These are phyloP conservation scores for Ondatra zibethicus DNA, from an alignment of 2,113 vertebrate genomes.

Conservation along the genomic window DNA sequence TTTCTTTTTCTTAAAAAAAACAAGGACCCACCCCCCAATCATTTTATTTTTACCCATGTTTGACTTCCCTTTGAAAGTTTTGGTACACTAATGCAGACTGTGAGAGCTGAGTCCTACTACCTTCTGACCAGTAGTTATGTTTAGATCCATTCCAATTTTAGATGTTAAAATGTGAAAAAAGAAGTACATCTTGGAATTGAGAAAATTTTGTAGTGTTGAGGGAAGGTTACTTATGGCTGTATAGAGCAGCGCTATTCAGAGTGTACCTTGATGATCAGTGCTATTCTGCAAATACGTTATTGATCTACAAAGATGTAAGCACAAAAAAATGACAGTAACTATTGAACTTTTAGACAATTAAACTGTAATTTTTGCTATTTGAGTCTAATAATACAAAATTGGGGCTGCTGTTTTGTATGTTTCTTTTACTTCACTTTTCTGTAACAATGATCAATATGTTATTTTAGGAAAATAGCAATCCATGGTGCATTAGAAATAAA, in stretches of 20 bases:
- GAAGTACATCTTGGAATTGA: not conserved
- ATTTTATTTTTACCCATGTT: not conserved
- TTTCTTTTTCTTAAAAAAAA: slow-evolving; percentile 51
- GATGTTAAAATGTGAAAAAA: not conserved
- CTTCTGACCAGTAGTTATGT: not conserved
- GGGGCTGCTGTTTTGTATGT: not conserved
- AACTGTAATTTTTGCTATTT: not conserved
- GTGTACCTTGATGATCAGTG: not conserved
- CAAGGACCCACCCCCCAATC: not conserved
- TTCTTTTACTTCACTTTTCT: slow-evolving; percentile 18
- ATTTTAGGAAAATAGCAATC: slow-evolving; percentile 10
- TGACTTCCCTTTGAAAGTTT: slow-evolving; percentile 20
- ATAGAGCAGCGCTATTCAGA: not conserved
- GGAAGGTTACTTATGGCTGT: not conserved
- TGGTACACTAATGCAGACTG: not conserved
- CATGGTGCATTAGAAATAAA: not conserved
- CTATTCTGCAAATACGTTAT: not conserved
- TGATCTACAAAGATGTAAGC: not conserved
- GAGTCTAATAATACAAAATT: slow-evolving; percentile 46
- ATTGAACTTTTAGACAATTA: slow-evolving; percentile 26
- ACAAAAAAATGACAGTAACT: not conserved
- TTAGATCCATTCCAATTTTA: slow-evolving; percentile 7
- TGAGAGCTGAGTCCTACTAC: not conserved
- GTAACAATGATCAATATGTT: not conserved
- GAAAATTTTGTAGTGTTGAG: not conserved